Percentiles rank a stretch among this genome's conserved stretches.
These are phyloP conservation scores for Dinocampus coccinellae DNA, from an alignment of 2,888 invertebrate species.

Conservation along the genomic window DNA sequence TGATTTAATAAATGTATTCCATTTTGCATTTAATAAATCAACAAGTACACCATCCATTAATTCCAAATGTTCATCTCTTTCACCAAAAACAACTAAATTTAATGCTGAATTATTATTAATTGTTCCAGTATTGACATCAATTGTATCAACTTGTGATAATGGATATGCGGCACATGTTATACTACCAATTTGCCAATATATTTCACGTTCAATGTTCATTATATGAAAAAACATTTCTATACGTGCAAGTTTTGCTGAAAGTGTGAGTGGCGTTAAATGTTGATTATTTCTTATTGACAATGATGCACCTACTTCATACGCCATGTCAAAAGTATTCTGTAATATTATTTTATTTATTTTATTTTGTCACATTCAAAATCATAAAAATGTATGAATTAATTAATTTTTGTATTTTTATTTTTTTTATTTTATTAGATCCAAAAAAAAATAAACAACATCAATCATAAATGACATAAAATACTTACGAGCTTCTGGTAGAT, in stretches of 20 bases:
- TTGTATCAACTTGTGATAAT: constrained; percentile 93
- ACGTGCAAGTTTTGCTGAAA: constrained; percentile 93
- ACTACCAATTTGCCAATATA: constrained; percentile 97
- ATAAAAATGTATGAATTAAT: too few species aligned
- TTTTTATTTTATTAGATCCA: neutral
- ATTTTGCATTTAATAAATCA: constrained; percentile 94
- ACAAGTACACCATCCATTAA: constrained; percentile 94
- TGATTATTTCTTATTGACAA: constrained; percentile 87
- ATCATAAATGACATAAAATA: constrained; percentile 32
- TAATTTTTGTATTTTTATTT: too few species aligned
- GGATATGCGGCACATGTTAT: constrained; percentile 98
- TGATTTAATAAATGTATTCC: constrained; percentile 96
- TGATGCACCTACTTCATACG: constrained; percentile 93
- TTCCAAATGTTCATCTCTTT: constrained; percentile 94
- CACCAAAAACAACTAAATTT: constrained; percentile 96
- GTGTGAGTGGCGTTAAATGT: constrained; percentile 90
- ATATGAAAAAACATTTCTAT: constrained; percentile 98
- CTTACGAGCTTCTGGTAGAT: constrained; percentile 91
- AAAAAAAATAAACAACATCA: neutral
- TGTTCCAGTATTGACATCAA: constrained; percentile 89
- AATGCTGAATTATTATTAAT: constrained; percentile 96
- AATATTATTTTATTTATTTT: neutral
- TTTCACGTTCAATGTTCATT: constrained; percentile 94
- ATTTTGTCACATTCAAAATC: too few species aligned
- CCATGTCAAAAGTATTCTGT: constrained; percentile 92